These are phyloP conservation scores for Stenopsyche tienmushanensis DNA, from an alignment of 1,140 invertebrate species.

Conservation along the genomic window DNA sequence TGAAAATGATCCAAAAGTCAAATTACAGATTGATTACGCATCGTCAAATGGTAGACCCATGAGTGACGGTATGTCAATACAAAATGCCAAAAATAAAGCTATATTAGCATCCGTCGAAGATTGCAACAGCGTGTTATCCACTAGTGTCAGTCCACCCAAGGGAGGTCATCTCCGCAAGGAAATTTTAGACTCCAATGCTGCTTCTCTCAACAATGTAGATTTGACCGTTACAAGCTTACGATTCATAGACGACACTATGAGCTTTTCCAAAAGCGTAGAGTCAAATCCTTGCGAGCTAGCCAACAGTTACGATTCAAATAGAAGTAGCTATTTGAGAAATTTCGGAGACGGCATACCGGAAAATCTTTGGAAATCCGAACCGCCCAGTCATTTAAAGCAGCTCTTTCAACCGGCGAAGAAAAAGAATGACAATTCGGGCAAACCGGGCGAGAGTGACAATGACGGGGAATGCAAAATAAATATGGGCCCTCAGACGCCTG, in stretches of 20 bases:
- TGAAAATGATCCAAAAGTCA: background rate
- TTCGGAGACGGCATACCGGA: constrained; percentile 50
- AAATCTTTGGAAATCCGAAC: constrained; percentile 26
- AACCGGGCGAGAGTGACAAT: background rate
- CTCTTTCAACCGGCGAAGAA: constrained; percentile 30
- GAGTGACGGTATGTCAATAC: constrained; percentile 43
- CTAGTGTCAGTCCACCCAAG: constrained; percentile 53
- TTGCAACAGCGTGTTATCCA: constrained; percentile 51
- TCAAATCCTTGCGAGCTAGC: constrained; percentile 53
- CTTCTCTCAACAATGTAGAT: constrained; percentile 57
- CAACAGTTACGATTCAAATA: constrained; percentile 53
- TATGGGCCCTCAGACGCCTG: background rate
- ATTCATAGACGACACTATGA: constrained; percentile 59
- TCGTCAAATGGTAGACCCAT: constrained; percentile 15
- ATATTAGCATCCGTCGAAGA: constrained; percentile 55
- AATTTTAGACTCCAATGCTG: constrained; percentile 33
- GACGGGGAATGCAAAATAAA: constrained; percentile 9
- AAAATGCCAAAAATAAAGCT: constrained; percentile 49
- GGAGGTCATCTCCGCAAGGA: constrained; percentile 47
- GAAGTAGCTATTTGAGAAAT: constrained; percentile 52
- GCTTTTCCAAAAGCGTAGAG: constrained; percentile 55
- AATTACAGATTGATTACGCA: constrained; percentile 15
- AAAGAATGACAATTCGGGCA: background rate
- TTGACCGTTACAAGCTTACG: constrained; percentile 61
- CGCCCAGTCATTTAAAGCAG: constrained; percentile 30